phyloP scores from a whole-genome alignment of 2,797 vertebrate species.

The Acestrorhynchus altus region DNA sequence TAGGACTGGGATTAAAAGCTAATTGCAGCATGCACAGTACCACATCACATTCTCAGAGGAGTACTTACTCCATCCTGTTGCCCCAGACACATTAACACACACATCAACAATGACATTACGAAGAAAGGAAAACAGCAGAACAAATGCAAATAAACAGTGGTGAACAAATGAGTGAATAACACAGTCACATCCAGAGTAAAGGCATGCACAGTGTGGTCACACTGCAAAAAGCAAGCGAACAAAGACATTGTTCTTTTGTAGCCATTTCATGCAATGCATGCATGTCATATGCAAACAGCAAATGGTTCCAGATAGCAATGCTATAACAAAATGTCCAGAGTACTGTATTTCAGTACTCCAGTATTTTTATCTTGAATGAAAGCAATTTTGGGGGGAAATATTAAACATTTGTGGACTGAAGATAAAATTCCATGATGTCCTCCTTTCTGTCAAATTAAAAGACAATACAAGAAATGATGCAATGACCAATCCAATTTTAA shows the following conservation, averaged over 20 bases:
- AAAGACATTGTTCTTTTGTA: background rate
- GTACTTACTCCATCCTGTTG: constrained; percentile 95
- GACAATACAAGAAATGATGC: no score
- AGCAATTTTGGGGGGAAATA: background rate
- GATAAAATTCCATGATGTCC: no score
- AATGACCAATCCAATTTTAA: no score
- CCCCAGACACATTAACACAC: constrained; percentile 69
- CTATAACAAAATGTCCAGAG: background rate
- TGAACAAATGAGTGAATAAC: constrained; percentile 26
- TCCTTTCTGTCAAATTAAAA: no score
- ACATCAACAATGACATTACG: constrained; percentile 66
- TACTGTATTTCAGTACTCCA: background rate
- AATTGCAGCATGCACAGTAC: constrained; percentile 82
- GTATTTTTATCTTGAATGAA: background rate
- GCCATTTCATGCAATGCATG: background rate
- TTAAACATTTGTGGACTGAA: no score
- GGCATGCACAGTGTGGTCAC: constrained; percentile 2
- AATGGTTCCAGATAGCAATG: background rate
- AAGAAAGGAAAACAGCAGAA: constrained; percentile 67
- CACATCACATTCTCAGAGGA: constrained; percentile 80
- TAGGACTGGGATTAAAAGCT: constrained; percentile 63
- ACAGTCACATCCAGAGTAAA: constrained; percentile 7
- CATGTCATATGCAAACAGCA: background rate
- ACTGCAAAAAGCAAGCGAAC: constrained; percentile 9
- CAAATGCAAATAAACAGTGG: constrained; percentile 41